Evolutionary conservation across 2,113 vertebrate species (phyloP).

Genomic region (Spermophilus dauricus): DNA sequence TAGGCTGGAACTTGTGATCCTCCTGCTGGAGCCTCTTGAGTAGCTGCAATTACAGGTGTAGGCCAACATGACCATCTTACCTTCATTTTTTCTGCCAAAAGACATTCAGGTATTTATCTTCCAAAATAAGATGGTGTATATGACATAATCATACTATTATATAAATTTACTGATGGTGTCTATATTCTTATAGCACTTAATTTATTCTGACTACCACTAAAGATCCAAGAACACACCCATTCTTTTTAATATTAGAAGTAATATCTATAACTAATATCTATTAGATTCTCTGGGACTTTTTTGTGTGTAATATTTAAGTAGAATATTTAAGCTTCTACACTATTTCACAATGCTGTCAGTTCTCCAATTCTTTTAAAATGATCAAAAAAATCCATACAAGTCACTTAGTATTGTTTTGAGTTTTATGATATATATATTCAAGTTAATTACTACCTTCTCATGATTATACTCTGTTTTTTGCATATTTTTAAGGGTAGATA

Average conservation of each 20-base stretch:
- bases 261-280: conserved; percentile 47
- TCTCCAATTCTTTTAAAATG: conserved; percentile 1
- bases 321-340: conserved; percentile 12
- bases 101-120: conserved; percentile 41
- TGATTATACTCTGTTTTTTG: conserved; percentile 19
- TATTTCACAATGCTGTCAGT: conserved; percentile 13
- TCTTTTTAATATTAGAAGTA: conserved; percentile 48
- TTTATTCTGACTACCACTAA: conserved; percentile 39
- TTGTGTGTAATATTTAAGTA: conserved; percentile 41
- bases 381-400: conserved; percentile 19
- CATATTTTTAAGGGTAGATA: conserved; percentile 53
- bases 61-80: too few species aligned
- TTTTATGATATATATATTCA: neutral
- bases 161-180: neutral
- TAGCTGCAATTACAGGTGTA: too few species aligned
- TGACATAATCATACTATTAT: conserved; percentile 38
- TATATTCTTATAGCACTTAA: neutral
- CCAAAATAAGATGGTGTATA: conserved; percentile 3
- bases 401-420: conserved; percentile 17
- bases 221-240: conserved; percentile 25
- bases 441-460: neutral
- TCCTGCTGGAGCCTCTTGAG: too few species aligned
- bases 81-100: conserved; percentile 20
- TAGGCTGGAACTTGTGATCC: too few species aligned
- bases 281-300: conserved; percentile 1